Evolutionary conservation across 2,797 vertebrate species (phyloP).

Genomic region (Sciurus carolinensis): DNA sequence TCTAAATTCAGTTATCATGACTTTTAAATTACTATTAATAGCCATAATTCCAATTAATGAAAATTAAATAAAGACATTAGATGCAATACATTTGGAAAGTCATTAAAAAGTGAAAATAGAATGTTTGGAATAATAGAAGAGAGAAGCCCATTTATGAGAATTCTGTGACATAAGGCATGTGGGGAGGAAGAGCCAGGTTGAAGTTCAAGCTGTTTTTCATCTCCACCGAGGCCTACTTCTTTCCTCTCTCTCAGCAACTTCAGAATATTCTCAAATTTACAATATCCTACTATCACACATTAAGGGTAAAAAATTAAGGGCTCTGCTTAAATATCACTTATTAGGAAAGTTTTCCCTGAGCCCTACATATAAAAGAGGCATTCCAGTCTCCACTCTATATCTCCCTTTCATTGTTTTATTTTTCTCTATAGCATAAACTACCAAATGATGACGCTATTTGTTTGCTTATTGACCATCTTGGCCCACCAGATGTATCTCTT

Average conservation of each 20-base stretch:
- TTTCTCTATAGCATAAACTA: background rate
- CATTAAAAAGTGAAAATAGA: conserved; percentile 33
- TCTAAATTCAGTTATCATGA: conserved; percentile 14
- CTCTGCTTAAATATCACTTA: background rate
- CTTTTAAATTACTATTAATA: conserved; percentile 32
- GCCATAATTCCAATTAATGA: background rate
- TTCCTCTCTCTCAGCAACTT: background rate
- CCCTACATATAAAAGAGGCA: background rate
- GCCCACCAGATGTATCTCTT: background rate
- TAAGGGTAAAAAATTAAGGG: background rate
- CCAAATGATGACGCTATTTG: background rate
- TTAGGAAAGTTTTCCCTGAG: background rate
- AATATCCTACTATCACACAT: background rate
- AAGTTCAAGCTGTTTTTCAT: background rate
- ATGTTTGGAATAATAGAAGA: conserved; percentile 20
- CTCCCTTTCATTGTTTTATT: background rate
- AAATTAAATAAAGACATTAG: background rate
- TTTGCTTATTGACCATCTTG: background rate
- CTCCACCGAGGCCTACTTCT: background rate
- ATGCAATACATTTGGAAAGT: background rate
- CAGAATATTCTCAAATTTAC: background rate
- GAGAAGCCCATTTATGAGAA: background rate
- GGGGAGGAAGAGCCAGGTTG: background rate
- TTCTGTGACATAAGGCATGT: background rate
- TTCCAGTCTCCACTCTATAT: background rate